Evolutionary conservation across 92 coral and sea anemone species (phyloP), one percentile per base, ranked within the genome.

Genomic region (Metridium senile): DNA sequence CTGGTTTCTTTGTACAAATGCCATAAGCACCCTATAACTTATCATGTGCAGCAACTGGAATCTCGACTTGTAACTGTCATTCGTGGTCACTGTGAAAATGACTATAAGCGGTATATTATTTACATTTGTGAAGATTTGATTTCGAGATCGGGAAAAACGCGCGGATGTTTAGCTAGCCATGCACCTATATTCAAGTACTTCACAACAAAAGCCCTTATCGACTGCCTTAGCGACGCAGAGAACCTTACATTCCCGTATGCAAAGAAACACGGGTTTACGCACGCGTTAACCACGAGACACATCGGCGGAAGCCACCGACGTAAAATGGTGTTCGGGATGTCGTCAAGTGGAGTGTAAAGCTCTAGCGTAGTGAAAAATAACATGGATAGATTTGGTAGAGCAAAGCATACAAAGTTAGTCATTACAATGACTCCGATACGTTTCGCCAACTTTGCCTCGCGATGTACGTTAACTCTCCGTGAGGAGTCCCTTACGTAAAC

Each of bases 161-260:
- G 3, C 11, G 61, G 61, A 19, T 54, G n/a, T 22, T 54, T 54
- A 7, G 17, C 8, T 17, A 45, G 8, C 61, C 9, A 54, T 54
- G 3, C 23, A 54, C 23, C 26, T 2, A 54, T 9, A 9, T 4
- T 22, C 4, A 54, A 22, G 17, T 54, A 54, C 23, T 54, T 54
- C 8, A 9, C 23, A n/a, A 22, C 61, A 54, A 54, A 54, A 9
- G 9, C n/a, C 23, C 26, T 17, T 19, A 54, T 17, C 3, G 61
- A 54, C n/a, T 54, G 61, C 6, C 61, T 9, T 22, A 54, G 22
- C 26, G 71, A 58, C 53, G 47, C 53, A 2, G 65, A 33, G 26
- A 86, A 86, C 75, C 69, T 80, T 11, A 80, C 90, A 45, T 86
- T 86, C 47, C 82, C 75, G 46, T 73, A 85, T 9, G 90, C 90